These are phyloP conservation scores for Agonum fuliginosum DNA, from an alignment of 2,888 invertebrate species.

Conservation along the genomic window DNA sequence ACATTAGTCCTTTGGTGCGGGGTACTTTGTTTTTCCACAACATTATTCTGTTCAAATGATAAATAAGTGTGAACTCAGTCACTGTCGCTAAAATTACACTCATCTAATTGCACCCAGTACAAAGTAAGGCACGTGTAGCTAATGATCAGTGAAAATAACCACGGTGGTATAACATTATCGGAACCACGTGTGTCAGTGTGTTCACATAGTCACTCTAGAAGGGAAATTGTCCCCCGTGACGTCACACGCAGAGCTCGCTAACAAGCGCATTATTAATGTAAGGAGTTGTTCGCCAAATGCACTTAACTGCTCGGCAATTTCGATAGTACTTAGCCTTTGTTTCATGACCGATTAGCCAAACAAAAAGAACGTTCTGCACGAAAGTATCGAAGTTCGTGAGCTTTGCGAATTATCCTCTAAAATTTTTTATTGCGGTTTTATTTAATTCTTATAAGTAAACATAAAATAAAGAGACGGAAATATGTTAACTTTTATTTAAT, in stretches of 20 bases:
- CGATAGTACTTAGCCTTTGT: slow-evolving; percentile 40
- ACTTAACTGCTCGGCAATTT: slow-evolving; percentile 32
- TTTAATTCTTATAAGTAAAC: too few species aligned
- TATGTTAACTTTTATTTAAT: too few species aligned
- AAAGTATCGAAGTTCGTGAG: slow-evolving; percentile 6
- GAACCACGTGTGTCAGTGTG: slow-evolving; percentile 38
- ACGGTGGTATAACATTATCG: slow-evolving; percentile 5
- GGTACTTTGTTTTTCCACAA: too few species aligned
- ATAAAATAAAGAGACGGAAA: too few species aligned
- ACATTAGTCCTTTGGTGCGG: too few species aligned
- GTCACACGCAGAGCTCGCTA: slow-evolving; percentile 33
- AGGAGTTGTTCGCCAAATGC: slow-evolving; percentile 46
- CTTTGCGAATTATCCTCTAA: slow-evolving; percentile 24
- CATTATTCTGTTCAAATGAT: too few species aligned
- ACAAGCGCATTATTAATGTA: slow-evolving; percentile 46
- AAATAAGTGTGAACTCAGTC: slow-evolving; percentile 19
- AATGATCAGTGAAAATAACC: slow-evolving; percentile 44
- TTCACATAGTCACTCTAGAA: neutral
- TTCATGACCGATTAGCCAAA: slow-evolving; percentile 3
- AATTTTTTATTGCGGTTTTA: slow-evolving; percentile 20
- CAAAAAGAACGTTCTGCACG: slow-evolving; percentile 28
- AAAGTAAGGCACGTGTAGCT: slow-evolving; percentile 27
- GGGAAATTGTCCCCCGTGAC: slow-evolving; percentile 46
- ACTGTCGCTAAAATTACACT: slow-evolving; percentile 20
- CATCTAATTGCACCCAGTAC: slow-evolving; percentile 25